These are phyloP conservation scores for Rhagoletis zephyria DNA, from an alignment of 1,140 invertebrate genomes.

Conservation along the genomic window DNA sequence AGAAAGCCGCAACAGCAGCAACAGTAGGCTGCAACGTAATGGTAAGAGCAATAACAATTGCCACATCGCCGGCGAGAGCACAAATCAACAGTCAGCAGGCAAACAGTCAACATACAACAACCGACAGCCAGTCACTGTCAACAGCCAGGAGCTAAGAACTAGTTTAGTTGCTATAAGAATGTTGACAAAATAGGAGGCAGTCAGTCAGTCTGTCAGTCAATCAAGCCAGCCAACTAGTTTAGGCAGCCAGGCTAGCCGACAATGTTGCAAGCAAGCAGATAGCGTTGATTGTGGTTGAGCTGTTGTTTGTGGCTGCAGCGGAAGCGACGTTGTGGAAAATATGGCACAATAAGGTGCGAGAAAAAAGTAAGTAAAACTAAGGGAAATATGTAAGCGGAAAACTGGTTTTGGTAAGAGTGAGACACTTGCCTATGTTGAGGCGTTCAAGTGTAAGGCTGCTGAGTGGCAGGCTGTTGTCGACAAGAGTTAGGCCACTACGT, in stretches of 20 bases:
- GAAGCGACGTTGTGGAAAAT: slow-evolving; percentile 41
- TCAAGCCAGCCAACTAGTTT: not conserved
- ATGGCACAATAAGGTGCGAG: not conserved
- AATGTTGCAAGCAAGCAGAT: slow-evolving; percentile 35
- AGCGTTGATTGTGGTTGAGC: slow-evolving; percentile 5
- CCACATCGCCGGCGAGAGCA: not conserved
- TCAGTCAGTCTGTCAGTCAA: not conserved
- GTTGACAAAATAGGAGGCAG: not conserved
- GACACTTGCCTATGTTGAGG: not conserved
- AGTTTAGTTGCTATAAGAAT: not conserved
- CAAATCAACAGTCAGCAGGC: not conserved
- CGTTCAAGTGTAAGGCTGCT: not conserved
- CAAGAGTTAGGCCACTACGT: not conserved
- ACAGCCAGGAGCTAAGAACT: not conserved
- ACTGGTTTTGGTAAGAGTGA: not conserved
- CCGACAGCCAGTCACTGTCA: slow-evolving; percentile 19
- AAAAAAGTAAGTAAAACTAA: not conserved
- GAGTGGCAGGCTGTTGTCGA: slow-evolving; percentile 31
- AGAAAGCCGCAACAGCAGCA: not conserved
- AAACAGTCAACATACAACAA: slow-evolving; percentile 9
- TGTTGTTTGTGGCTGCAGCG: not conserved
- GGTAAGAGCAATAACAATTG: not conserved
- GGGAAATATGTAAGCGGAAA: not conserved
- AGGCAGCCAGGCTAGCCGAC: not conserved
- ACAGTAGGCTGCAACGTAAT: not conserved